phyloP scores from a whole-genome alignment of 2,888 invertebrate species.

The Desoria tigrina region DNA sequence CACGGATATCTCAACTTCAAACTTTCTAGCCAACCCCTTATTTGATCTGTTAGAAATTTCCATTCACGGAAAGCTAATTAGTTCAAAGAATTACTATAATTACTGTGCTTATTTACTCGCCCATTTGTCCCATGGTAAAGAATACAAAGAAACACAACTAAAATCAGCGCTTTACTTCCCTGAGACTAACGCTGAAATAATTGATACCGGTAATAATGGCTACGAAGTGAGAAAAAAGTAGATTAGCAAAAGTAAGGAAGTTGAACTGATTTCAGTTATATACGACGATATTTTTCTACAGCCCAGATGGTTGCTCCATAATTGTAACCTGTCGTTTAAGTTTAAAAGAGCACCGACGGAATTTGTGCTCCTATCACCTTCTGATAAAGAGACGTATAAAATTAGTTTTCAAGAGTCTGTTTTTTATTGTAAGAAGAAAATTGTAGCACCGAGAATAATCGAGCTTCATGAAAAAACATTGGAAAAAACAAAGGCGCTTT shows the following conservation, averaged over 20 bases:
- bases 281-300: slow-evolving; percentile 7
- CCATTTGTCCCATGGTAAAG: background rate
- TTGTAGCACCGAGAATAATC: background rate
- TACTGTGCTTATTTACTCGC: slow-evolving; percentile 2
- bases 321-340: background rate
- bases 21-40: background rate
- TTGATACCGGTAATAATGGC: background rate
- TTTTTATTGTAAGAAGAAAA: background rate
- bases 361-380: background rate
- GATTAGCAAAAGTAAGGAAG: background rate
- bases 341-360: slow-evolving; percentile 5
- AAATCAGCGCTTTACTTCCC: background rate
- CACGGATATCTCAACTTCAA: background rate
- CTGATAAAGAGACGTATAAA: background rate
- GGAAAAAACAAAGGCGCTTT: background rate
- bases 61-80: background rate
- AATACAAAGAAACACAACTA: background rate
- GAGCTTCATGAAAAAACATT: slow-evolving; percentile 8
- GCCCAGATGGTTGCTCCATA: background rate
- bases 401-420: slow-evolving; percentile 6
- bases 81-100: slow-evolving; percentile 8
- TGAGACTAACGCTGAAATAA: background rate
- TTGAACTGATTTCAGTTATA: background rate
- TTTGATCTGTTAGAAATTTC: slow-evolving; percentile 12
- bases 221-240: slow-evolving; percentile 1